These are phyloP conservation scores for Montipora capricornis DNA, from an alignment of 64 coral and sea anemone genomes.

Conservation along the genomic window DNA sequence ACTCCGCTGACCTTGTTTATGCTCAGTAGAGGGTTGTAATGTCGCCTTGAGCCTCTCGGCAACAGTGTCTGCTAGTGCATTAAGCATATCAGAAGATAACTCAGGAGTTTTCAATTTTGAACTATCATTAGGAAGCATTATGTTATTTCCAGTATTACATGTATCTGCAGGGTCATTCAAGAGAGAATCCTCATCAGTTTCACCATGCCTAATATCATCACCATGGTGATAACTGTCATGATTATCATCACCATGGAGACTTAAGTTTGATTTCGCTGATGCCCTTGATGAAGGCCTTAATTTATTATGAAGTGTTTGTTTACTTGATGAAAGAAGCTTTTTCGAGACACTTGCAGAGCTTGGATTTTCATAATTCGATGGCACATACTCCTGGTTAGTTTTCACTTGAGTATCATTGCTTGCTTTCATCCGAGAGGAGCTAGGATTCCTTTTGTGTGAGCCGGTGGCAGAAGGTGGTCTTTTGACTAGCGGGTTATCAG, in stretches of 20 bases:
- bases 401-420: neutral
- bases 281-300: constrained; percentile 25
- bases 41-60: constrained; percentile 64
- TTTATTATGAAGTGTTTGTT: constrained; percentile 38
- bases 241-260: constrained; percentile 4
- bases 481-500: neutral
- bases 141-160: neutral
- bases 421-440: no score
- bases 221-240: neutral
- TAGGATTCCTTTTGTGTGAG: no score
- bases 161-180: neutral
- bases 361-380: constrained; percentile 38
- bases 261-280: constrained; percentile 4
- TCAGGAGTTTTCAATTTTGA: neutral
- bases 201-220: neutral
- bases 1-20: constrained; percentile 19
- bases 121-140: neutral
- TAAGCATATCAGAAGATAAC: constrained; percentile 70
- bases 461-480: no score
- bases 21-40: constrained; percentile 22
- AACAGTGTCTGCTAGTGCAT: constrained; percentile 79
- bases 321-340: constrained; percentile 6
- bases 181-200: neutral
- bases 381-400: constrained; percentile 3
- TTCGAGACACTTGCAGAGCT: neutral